Percentiles rank a stretch among this genome's conserved stretches.
Conservation (phyloP, 2,797 vertebrate genomes). For the Halcyon badia region DNA sequence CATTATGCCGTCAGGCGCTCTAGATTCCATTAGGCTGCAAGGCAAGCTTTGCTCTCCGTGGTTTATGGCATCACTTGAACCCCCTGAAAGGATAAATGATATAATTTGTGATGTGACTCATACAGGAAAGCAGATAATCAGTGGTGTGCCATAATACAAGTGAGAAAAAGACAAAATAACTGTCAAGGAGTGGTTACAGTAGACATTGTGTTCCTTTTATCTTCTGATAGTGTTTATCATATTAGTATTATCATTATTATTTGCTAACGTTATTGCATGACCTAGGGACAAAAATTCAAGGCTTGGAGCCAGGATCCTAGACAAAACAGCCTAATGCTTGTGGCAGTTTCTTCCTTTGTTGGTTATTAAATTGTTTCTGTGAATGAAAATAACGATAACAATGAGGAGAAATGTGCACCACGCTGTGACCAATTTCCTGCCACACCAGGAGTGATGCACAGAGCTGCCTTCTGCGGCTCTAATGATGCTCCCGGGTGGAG, state of each 20-base stretch:
- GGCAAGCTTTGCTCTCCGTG: not conserved
- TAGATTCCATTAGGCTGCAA: not conserved
- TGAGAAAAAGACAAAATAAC: conserved; percentile 58
- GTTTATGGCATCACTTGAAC: not conserved
- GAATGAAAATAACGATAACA: conserved; percentile 33
- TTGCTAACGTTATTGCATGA: conserved; percentile 19
- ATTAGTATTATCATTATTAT: conserved; percentile 27
- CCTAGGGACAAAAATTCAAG: conserved; percentile 23
- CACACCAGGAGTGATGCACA: not conserved
- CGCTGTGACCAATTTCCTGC: conserved; percentile 53
- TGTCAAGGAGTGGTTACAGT: not conserved
- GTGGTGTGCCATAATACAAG: conserved; percentile 2
- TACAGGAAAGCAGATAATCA: conserved; percentile 35
- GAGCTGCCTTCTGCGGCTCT: not conserved
- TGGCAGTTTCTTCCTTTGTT: conserved; percentile 41
- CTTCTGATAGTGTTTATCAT: conserved; percentile 37
- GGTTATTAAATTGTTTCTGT: conserved; percentile 56
- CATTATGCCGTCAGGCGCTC: not conserved
- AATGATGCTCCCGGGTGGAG: not conserved
- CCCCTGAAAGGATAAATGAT: not conserved
- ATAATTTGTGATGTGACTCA: conserved; percentile 37
- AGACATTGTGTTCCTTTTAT: not conserved
- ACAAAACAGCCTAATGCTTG: conserved; percentile 43
- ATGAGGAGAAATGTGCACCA: not conserved
- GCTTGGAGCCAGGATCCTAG: conserved; percentile 26